Conservation (phyloP, 2,113 vertebrate species). For the Charina bottae region DNA sequence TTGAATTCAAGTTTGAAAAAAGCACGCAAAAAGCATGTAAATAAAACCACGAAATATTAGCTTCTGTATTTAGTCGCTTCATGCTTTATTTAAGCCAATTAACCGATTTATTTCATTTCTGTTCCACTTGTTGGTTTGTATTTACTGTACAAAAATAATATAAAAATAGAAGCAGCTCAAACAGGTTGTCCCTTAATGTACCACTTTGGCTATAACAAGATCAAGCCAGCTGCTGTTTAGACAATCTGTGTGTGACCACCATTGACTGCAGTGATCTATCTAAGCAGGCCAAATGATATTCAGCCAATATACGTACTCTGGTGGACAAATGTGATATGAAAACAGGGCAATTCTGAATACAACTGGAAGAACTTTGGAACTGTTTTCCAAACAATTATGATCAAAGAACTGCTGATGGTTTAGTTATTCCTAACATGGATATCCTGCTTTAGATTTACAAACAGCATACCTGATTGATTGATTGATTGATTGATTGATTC, state of each 20-base stretch:
- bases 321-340: not conserved
- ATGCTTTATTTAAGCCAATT: conserved; percentile 7
- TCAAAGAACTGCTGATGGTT: no score
- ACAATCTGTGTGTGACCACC: not conserved
- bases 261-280: not conserved
- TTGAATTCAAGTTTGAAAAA: no score
- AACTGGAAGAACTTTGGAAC: not conserved
- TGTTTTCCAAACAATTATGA: no score
- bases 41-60: not conserved
- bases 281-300: not conserved
- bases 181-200: not conserved
- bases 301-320: not conserved
- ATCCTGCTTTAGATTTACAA: no score
- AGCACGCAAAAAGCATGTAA: not conserved
- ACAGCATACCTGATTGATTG: no score
- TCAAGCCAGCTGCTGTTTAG: not conserved
- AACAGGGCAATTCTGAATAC: not conserved
- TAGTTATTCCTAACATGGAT: no score
- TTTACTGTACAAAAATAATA: not conserved
- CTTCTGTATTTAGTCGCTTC: not conserved
- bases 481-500: no score
- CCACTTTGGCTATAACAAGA: not conserved
- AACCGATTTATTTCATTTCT: conserved; percentile 11
- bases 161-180: not conserved
- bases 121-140: conserved; percentile 1